phyloP scores from a whole-genome alignment of 2,113 vertebrate genomes.

The Zosterops hypoxanthus region DNA sequence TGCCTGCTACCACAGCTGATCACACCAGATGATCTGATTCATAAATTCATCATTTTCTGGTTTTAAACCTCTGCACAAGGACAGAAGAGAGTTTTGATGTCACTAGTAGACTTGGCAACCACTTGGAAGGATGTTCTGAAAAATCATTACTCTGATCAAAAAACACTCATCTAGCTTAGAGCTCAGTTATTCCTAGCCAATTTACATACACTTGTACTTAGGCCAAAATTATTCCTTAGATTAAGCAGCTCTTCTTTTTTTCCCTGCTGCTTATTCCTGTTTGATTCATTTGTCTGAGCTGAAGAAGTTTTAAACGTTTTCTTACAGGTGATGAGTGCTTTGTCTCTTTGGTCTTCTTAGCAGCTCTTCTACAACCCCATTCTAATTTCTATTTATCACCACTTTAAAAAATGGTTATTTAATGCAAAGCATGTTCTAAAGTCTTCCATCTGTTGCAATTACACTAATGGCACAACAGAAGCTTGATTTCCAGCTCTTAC shows the following conservation, averaged over 20 bases:
- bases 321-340: not conserved
- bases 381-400: not conserved
- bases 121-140: not conserved
- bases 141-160: not conserved
- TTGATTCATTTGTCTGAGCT: not conserved
- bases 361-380: not conserved
- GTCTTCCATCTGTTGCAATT: not conserved
- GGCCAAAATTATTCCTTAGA: not conserved
- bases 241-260: not conserved
- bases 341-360: not conserved
- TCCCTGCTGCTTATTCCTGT: not conserved
- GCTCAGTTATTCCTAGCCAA: not conserved
- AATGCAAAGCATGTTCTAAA: not conserved
- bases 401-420: not conserved
- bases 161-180: not conserved
- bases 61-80: not conserved
- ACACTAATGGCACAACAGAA: not conserved
- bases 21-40: not conserved
- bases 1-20: not conserved
- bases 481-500: not conserved
- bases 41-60: not conserved
- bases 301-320: not conserved
- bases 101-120: not conserved
- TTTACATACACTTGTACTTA: not conserved
- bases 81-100: not conserved